phyloP scores from a whole-genome alignment of 2,888 invertebrate species.

The Sceliomorpha sp. region DNA sequence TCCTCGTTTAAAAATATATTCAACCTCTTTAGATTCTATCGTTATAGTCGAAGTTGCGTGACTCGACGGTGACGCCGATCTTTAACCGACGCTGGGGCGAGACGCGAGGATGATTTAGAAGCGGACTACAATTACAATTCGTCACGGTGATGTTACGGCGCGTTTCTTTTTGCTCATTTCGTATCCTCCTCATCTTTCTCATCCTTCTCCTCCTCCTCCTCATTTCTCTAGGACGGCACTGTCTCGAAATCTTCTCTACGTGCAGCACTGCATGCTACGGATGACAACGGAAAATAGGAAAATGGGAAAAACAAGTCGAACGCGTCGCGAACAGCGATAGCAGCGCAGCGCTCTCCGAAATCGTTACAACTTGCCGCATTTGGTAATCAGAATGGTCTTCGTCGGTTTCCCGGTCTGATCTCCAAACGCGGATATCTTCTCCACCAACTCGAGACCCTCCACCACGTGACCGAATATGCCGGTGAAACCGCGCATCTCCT shows the following conservation, averaged over 20 bases:
- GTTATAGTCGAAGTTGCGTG: constrained; percentile 71
- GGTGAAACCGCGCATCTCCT: constrained; percentile 91
- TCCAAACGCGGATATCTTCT: constrained; percentile 88
- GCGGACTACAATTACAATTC: constrained; percentile 22
- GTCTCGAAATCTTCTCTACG: constrained; percentile 17
- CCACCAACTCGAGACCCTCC: constrained; percentile 89
- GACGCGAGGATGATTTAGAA: constrained; percentile 36
- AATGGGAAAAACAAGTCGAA: not conserved
- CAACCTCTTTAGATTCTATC: constrained; percentile 76
- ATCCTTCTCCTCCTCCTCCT: too few relatives aligned
- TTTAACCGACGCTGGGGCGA: constrained; percentile 54
- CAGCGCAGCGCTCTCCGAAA: constrained; percentile 12
- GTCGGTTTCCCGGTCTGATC: constrained; percentile 90
- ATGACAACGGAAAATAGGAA: not conserved
- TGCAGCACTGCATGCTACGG: constrained; percentile 13
- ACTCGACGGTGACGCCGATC: constrained; percentile 61
- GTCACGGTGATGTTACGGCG: constrained; percentile 7
- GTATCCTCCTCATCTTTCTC: too few relatives aligned
- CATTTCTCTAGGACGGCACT: constrained; percentile 29
- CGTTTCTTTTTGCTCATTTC: constrained; percentile 4
- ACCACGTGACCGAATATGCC: constrained; percentile 91
- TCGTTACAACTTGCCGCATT: constrained; percentile 87
- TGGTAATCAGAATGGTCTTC: constrained; percentile 86
- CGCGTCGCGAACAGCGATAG: constrained; percentile 1
- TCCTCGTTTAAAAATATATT: constrained; percentile 78